These are phyloP conservation scores for Diachasmimorpha longicaudata DNA, from an alignment of 1,140 invertebrate genomes.

Conservation along the genomic window DNA sequence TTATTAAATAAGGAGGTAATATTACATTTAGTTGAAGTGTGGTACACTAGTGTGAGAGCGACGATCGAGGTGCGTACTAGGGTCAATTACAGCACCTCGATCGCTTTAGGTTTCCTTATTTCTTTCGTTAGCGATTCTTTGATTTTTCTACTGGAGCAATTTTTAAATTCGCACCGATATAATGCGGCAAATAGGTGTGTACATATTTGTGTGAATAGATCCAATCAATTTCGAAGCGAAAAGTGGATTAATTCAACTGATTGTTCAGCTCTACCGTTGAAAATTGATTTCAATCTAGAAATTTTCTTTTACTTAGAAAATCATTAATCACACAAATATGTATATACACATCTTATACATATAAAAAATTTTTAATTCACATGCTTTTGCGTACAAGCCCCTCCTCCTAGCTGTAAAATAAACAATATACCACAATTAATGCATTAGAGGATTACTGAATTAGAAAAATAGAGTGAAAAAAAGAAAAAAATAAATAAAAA, in stretches of 20 bases:
- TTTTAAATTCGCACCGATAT: not conserved
- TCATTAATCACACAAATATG: constrained; percentile 23
- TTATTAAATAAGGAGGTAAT: not conserved
- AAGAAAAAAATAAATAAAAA: constrained; percentile 46
- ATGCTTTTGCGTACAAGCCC: constrained; percentile 57
- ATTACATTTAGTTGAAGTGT: not conserved
- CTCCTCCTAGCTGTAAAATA: constrained; percentile 63
- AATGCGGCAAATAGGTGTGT: constrained; percentile 3
- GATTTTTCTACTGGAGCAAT: not conserved
- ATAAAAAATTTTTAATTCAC: constrained; percentile 47
- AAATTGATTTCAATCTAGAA: too few relatives aligned
- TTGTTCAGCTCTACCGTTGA: too few relatives aligned
- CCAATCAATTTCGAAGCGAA: not conserved
- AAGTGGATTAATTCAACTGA: too few relatives aligned
- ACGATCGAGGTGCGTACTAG: not conserved
- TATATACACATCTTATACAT: constrained; percentile 42
- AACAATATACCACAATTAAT: constrained; percentile 58
- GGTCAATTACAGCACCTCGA: not conserved
- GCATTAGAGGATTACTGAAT: constrained; percentile 57
- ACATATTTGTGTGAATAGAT: not conserved
- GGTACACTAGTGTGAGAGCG: not conserved
- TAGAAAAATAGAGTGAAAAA: constrained; percentile 28
- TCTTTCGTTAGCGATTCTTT: not conserved
- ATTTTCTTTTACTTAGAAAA: not conserved
- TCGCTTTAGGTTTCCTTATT: too few relatives aligned